phyloP scores from a whole-genome alignment of 2,888 invertebrate species.

The Nineta flava region DNA sequence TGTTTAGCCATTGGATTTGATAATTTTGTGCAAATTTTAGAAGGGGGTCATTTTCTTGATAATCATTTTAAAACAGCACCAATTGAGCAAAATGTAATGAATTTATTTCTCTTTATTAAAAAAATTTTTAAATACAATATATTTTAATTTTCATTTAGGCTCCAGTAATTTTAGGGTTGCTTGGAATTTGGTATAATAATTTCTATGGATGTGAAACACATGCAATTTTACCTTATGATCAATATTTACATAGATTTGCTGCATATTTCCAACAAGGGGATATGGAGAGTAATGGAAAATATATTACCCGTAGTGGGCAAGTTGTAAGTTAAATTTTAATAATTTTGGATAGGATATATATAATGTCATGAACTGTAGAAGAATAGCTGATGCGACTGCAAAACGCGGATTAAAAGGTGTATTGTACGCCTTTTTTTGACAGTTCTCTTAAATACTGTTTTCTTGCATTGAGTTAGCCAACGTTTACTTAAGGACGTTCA shows the following conservation, averaged over 20 bases:
- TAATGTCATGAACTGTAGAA: no score
- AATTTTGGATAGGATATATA: no score
- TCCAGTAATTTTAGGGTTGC: constrained; percentile 80
- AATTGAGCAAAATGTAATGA: constrained; percentile 74
- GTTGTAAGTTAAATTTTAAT: constrained; percentile 28
- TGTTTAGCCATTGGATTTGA: constrained; percentile 85
- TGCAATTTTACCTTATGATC: constrained; percentile 93
- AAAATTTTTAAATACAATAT: neutral
- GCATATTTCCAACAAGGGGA: constrained; percentile 99
- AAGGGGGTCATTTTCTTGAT: constrained; percentile 89
- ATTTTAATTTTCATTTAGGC: constrained; percentile 39
- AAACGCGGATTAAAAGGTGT: no score
- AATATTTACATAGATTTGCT: constrained; percentile 95
- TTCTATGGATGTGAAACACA: constrained; percentile 93
- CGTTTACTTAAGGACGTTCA: no score
- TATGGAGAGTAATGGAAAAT: constrained; percentile 99
- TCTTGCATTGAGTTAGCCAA: no score
- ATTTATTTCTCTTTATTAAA: neutral
- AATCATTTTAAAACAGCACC: constrained; percentile 79
- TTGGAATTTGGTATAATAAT: constrained; percentile 90
- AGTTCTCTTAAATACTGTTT: no score
- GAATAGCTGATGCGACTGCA: no score
- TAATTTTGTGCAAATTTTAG: constrained; percentile 81
- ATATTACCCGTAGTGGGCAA: constrained; percentile 56
- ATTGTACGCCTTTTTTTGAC: no score